Evolutionary conservation across 2,888 invertebrate species (phyloP).

Genomic region (Drosophila kanekoi): DNA sequence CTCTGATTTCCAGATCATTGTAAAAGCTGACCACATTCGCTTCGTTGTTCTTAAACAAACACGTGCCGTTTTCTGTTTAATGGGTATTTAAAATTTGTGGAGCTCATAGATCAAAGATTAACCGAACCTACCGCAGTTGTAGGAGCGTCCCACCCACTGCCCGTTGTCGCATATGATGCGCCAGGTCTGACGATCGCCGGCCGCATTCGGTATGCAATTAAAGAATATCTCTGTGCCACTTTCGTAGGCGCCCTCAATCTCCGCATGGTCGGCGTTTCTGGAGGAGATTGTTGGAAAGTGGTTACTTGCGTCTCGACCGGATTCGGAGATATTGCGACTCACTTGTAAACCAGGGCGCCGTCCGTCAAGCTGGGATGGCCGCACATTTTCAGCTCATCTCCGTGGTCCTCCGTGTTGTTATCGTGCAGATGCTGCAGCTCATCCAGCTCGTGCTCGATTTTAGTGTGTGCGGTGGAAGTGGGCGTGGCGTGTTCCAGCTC

Average conservation of each 20-base stretch:
- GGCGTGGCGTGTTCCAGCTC: constrained; percentile 70
- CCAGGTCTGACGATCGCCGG: constrained; percentile 94
- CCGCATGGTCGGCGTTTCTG: constrained; percentile 89
- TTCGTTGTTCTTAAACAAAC: constrained; percentile 91
- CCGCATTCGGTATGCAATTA: constrained; percentile 92
- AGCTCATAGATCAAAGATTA: too few species aligned
- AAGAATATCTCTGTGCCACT: constrained; percentile 94
- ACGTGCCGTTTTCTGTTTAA: constrained; percentile 88
- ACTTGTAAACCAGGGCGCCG: constrained; percentile 90
- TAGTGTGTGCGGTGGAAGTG: constrained; percentile 36
- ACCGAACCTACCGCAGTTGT: constrained; percentile 89
- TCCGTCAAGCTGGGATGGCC: constrained; percentile 88
- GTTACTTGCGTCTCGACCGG: neutral
- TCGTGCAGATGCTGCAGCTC: constrained; percentile 49
- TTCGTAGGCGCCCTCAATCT: constrained; percentile 90
- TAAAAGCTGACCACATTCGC: constrained; percentile 92
- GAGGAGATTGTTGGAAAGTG: too few species aligned
- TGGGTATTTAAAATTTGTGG: neutral
- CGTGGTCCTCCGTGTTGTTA: constrained; percentile 76
- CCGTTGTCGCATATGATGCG: constrained; percentile 94
- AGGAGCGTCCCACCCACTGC: constrained; percentile 92
- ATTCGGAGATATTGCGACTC: constrained; percentile 32
- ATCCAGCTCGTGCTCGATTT: constrained; percentile 72
- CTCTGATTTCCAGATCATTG: constrained; percentile 91
- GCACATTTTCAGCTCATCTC: constrained; percentile 81